Evolutionary conservation across 2,113 vertebrate species (phyloP).

Genomic region (Oncorhynchus clarkii): DNA sequence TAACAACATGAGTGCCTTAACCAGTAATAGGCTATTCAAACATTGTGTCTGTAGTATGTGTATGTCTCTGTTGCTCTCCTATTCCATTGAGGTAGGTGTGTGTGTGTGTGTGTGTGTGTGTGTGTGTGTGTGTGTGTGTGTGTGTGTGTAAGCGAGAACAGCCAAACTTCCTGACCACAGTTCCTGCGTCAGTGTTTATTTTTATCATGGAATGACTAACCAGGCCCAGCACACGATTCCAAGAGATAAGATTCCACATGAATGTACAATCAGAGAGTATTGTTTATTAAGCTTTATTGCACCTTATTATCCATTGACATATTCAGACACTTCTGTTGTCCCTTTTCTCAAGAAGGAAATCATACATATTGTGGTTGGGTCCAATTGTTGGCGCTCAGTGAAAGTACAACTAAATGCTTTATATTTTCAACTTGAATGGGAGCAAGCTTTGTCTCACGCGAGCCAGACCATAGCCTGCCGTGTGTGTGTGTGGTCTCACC

Average conservation of each 20-base stretch:
- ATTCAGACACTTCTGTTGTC: background rate
- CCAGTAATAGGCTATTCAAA: too few species aligned
- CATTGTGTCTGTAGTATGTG: background rate
- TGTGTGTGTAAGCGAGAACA: too few species aligned
- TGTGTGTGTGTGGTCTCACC: background rate
- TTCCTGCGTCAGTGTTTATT: background rate
- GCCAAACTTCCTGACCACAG: background rate
- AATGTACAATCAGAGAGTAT: background rate
- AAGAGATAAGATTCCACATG: background rate
- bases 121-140: background rate
- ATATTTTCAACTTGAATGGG: too few species aligned
- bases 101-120: background rate
- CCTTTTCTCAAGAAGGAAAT: background rate
- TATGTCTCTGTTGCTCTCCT: background rate
- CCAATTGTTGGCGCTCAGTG: too few species aligned
- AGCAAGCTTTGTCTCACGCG: too few species aligned
- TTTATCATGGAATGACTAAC: background rate
- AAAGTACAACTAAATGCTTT: too few species aligned
- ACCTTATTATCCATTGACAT: background rate
- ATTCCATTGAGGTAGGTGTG: background rate
- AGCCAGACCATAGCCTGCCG: background rate
- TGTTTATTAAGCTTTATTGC: background rate
- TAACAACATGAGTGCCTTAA: too few species aligned
- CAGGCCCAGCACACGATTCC: background rate
- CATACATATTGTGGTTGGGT: too few species aligned